Evolutionary conservation across 2,888 invertebrate species (phyloP), one percentile per base, ranked within the genome.

Genomic region (Lepidochitona cinerea): DNA sequence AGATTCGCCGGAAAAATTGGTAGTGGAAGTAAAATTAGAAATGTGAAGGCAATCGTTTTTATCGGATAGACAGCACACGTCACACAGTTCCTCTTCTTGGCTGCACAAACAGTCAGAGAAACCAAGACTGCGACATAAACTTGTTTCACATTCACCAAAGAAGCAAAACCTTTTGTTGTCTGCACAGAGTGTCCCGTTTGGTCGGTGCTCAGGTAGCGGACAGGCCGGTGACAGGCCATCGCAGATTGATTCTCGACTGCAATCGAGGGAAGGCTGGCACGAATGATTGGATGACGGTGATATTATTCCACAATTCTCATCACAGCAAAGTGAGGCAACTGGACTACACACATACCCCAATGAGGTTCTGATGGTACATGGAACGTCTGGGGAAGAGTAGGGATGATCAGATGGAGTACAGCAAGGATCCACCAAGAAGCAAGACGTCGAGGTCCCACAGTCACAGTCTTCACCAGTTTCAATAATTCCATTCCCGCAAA

Each of bases 381-480:
- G 83, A 0, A 37, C 23, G 70, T 85, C 84, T 18, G 5, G 29
- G 66, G n/a, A 32, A n/a, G 2, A 72, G 54, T 18, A 77, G 77
- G 41, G 75, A 71, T 14, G 32, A 37, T 81, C 79, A 18, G 70
- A 37, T 7, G 87, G 85, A 2, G 84, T 82, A 68, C 87, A 87
- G 70, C 85, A 86, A 0, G 75, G 76, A 49, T 85, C 85, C 12
- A 78, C 69, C 1, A 36, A 72, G 5, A 41, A 33, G 69, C 87
- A 87, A 0, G 76, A 77, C 2, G 65, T 68, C 0, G 54, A 36
- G 1, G 71, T 71, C 0, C 87, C 87, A 74, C 87, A 87, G 68
- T 87, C 87, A 75, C 87, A 87, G 41, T 87, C 85, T 66, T 87
- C 87, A 1, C 78, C 80, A 5, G 37, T 69, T 66, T 86, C 87